Evolutionary conservation across 2,113 vertebrate genomes (phyloP), one percentile per base, ranked within the genome.

Genomic region (Ochotona princeps): DNA sequence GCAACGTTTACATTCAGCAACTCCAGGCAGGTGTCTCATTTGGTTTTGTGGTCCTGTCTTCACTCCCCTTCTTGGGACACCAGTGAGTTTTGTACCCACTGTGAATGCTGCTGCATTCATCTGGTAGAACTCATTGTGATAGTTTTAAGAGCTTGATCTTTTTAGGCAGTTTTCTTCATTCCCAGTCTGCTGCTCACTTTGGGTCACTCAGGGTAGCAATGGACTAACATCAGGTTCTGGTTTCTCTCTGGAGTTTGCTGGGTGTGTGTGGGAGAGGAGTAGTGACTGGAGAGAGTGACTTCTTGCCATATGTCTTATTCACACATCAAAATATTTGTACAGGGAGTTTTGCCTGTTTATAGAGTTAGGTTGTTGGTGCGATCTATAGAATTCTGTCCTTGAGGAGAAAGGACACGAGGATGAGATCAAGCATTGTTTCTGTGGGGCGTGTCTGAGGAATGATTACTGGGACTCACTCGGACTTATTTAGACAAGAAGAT

Each of bases 121-220:
- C 44, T 69, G 17, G 2, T 25, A 23, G 47, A 74, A 61, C 65
- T 66, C 49, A 65, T 0, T 28, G 70, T 60, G 25, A 15, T n/a
- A 20, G 23, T 4, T 47, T 84, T 35, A 61, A 92, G 87, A 65
- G 6, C 0, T 2, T 73, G 86, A 86, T 86, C 8, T 20, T 94
- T 83, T 75, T 84, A 95, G 32, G 54, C 91, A 89, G 15, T 74
- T n/a, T 83, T 87, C 72, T 89, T 83, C 90, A 35, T 67, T 44
- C 35, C 94, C 76, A 94, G 73, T 93, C 73, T 76, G 54, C 57
- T 90, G 51, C 23, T 49, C 60, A 25, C 26, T 69, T 87, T 78
- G 91, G 85, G 72, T 96, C 75, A 72, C 72, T 86, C 76, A 82
- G 94, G 82, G 94, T 94, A 89, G 47, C 26, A 28, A 14, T 69